phyloP scores from a whole-genome alignment of 2,113 vertebrate genomes.

The Typhlomys cinereus region DNA sequence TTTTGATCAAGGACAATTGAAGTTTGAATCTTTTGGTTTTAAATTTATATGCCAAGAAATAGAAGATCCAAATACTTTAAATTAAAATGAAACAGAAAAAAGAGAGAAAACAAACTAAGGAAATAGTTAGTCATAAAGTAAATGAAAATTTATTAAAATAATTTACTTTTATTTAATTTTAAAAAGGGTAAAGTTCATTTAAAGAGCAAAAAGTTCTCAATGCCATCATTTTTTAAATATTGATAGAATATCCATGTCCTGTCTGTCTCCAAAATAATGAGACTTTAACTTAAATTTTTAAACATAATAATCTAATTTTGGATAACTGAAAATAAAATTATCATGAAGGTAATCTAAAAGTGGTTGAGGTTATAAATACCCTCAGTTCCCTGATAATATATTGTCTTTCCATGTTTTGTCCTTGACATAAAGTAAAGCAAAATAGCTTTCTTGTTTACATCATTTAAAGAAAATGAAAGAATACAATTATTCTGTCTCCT shows the following conservation, averaged over 20 bases:
- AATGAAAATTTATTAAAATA: background rate
- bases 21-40: background rate
- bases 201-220: background rate
- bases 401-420: constrained; percentile 10
- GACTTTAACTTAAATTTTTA: constrained; percentile 55
- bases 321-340: constrained; percentile 61
- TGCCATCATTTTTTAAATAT: constrained; percentile 9
- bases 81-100: background rate
- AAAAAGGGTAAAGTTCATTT: background rate
- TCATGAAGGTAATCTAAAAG: constrained; percentile 51
- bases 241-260: background rate
- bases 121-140: constrained; percentile 18
- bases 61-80: background rate
- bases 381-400: background rate
- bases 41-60: background rate
- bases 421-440: constrained; percentile 48
- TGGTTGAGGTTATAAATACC: constrained; percentile 31
- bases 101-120: background rate
- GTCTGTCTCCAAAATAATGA: constrained; percentile 41
- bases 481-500: background rate
- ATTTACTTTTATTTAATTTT: background rate
- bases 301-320: constrained; percentile 49
- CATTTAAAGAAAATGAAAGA: background rate
- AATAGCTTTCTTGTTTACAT: background rate
- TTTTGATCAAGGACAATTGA: background rate